A percentile compares a stretch with the other conserved stretches of the same genome.
Conservation (phyloP, 2,797 vertebrate genomes). For the Chelon auratus region DNA sequence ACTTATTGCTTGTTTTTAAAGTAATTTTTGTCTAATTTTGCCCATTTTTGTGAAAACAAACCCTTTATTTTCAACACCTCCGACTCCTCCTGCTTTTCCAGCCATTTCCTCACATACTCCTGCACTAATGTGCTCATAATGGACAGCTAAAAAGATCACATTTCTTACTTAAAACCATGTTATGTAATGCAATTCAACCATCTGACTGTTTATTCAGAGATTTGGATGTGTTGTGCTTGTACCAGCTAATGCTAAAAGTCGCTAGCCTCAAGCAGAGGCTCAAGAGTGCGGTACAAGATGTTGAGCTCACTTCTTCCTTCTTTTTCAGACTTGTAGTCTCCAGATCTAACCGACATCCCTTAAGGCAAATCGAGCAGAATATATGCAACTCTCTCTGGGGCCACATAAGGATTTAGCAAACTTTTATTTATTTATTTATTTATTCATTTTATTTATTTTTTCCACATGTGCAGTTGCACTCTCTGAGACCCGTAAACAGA, state of each 20-base stretch:
- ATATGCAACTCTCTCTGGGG: constrained; percentile 13
- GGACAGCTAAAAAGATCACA: constrained; percentile 8
- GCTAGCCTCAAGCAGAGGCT: constrained; percentile 7
- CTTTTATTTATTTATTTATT: neutral
- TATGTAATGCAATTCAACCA: neutral
- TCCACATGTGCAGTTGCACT: constrained; percentile 14
- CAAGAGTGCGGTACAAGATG: neutral
- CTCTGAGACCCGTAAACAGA: constrained; percentile 26
- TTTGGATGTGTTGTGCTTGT: neutral
- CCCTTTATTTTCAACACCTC: too few species aligned
- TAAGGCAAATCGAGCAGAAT: constrained; percentile 17
- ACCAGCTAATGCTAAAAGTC: constrained; percentile 5
- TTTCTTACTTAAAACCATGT: too few species aligned
- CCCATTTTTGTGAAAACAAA: too few species aligned
- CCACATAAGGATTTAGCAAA: constrained; percentile 16
- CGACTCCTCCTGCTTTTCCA: too few species aligned
- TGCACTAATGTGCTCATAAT: constrained; percentile 9
- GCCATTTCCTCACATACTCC: too few species aligned
- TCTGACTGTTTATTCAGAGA: neutral
- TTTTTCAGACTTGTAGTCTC: constrained; percentile 10
- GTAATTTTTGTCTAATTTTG: too few species aligned
- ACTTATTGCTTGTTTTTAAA: too few species aligned
- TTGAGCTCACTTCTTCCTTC: constrained; percentile 11
- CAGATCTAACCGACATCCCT: constrained; percentile 13
- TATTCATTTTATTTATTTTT: neutral